Evolutionary conservation across 1,140 invertebrate species (phyloP), one percentile per base, ranked within the genome.

Genomic region (Trachymyrmex cornetzi): DNA sequence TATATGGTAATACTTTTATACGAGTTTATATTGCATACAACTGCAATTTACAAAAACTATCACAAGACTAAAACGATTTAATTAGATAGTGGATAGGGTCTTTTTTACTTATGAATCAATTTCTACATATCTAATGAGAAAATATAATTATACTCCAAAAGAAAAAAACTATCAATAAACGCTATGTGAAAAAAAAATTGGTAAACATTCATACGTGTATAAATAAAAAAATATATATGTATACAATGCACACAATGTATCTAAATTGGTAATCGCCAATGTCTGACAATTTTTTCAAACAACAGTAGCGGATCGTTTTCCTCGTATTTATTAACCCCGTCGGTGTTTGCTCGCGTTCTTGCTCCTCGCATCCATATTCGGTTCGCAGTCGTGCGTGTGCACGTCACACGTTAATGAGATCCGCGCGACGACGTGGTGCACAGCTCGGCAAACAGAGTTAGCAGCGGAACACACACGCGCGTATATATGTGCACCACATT

Each of bases 391-490:
- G 79, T 81, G 79, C 66, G 34, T 81, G 66, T 71, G 64, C 79
- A 81, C 64, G 79, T 81, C 30, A 53, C 53, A 71, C 79, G 79
- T 81, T 81, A 81, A 81, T 81, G 79, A 81, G 79, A 81, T 57
- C 79, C 66, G 66, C 48, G 64, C 66, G 79, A 81, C 50, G 63
- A 81, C 9, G 77, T 55, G 48, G 38, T 50, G 64, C 34, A 66
- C 14, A 80, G 44, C 77, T 80, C 61, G 44, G 77, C 77, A 80
- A 80, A 80, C 77, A 69, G 77, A 67, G 61, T 80, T 79, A 80
- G 44, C 44, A 67, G 63, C 61, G 44, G 16, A 71, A n/a, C 48
- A 27, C 50, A 19, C n/a, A 38, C 30, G 19, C n/a, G 14, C 9
- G 6, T 7, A n/a, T 22, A 2, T 19, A 22, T 24, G 11, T 27